A percentile compares a stretch with the other conserved stretches of the same genome.
phyloP scores from a whole-genome alignment of 2,888 invertebrate genomes.

The Cephalotes varians region DNA sequence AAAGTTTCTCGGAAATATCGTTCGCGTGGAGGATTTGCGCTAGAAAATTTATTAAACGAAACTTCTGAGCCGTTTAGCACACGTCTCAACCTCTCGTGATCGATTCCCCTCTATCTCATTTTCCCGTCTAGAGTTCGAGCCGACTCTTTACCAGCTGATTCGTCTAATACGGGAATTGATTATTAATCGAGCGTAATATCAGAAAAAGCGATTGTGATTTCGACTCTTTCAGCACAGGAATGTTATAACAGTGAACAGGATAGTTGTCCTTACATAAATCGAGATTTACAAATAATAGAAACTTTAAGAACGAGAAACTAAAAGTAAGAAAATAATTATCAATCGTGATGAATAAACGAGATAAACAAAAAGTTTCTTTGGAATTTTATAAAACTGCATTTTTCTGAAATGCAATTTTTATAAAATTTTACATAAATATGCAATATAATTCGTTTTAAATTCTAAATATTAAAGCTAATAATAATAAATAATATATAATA shows the following conservation, averaged over 20 bases:
- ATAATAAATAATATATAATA: background rate
- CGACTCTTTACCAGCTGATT: conserved; percentile 34
- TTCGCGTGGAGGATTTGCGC: conserved; percentile 53
- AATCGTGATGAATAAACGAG: background rate
- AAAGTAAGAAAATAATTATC: background rate
- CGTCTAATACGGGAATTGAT: conserved; percentile 67
- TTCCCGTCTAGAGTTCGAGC: background rate
- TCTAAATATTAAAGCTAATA: background rate
- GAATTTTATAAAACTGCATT: background rate
- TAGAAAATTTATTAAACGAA: conserved; percentile 74
- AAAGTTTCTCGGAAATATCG: conserved; percentile 64
- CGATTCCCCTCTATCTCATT: conserved; percentile 19
- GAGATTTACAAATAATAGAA: background rate
- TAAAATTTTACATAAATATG: background rate
- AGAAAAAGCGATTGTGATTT: conserved; percentile 48
- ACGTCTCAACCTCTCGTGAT: conserved; percentile 52
- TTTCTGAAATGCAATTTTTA: background rate
- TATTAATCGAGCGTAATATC: conserved; percentile 70
- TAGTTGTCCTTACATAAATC: conserved; percentile 56
- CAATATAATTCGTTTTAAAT: background rate
- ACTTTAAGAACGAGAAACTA: background rate
- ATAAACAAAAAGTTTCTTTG: background rate
- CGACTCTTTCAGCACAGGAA: background rate
- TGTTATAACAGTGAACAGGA: conserved; percentile 33
- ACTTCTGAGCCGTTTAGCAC: conserved; percentile 74